phyloP scores from a whole-genome alignment of 2,113 vertebrate genomes.

The Cricetomys ansorgei region DNA sequence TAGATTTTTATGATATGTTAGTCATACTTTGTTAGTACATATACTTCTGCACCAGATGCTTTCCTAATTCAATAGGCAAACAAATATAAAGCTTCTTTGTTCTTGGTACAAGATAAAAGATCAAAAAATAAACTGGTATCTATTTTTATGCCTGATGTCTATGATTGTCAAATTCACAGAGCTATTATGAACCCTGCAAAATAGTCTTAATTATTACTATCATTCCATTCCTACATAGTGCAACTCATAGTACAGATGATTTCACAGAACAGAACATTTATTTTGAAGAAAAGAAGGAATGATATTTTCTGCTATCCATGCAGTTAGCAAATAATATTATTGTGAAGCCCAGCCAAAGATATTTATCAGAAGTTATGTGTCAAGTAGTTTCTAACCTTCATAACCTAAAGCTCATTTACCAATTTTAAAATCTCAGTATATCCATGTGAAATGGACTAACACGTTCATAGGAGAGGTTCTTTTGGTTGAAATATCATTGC shows the following conservation, averaged over 20 bases:
- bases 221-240: not conserved
- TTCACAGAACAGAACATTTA: not conserved
- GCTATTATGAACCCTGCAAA: not conserved
- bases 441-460: slow-evolving; percentile 18
- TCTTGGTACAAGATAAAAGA: not conserved
- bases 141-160: not conserved
- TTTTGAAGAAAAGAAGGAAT: slow-evolving; percentile 3
- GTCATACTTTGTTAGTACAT: not conserved
- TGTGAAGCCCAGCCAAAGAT: not conserved
- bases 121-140: not conserved
- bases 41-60: not conserved
- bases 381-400: not conserved
- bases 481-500: slow-evolving; percentile 5
- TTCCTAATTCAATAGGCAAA: not conserved
- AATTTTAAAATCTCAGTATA: slow-evolving; percentile 21
- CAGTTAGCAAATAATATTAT: not conserved
- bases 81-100: not conserved
- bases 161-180: not conserved
- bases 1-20: not conserved
- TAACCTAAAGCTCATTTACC: not conserved
- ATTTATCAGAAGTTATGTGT: not conserved
- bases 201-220: not conserved
- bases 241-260: not conserved
- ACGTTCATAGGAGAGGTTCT: not conserved
- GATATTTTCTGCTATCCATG: not conserved